Evolutionary conservation across 2,797 vertebrate genomes (phyloP), one percentile per base, ranked within the genome.

Genomic region (Sebastes vulpes): DNA sequence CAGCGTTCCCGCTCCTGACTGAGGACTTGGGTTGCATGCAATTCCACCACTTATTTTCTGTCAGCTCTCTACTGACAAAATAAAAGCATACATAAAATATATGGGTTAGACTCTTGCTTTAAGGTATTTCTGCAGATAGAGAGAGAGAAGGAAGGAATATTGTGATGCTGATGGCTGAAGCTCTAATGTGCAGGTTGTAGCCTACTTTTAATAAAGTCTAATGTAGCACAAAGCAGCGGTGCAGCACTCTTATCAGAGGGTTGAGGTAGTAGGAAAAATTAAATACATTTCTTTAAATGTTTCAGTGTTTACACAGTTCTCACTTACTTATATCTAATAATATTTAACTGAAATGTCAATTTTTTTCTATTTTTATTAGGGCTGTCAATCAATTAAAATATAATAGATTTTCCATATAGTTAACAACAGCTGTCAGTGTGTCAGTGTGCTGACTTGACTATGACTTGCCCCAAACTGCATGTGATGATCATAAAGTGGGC

Each of bases 141-240:
- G 42, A 46, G 42, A 46, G 18, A 48, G 18, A 48, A 65, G 2
- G 9, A n/a, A 35, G 23, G 18, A 65, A 61, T 57, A 71, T 69
- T 72, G 10, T 38, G 16, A 67, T 56, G 65, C 53, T 75, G 21
- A 54, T 69, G 32, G 7, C 76, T 29, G 29, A 29, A 35, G 61
- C 28, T 8, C 25, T 65, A 18, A 57, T 63, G 46, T 52, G 35
- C 38, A 23, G 23, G 58, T 61, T 73, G 56, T 11, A 80, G 52
- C 25, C 23, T 20, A 56, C 23, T 25, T 75, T 68, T 82, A 71
- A 52, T 73, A 48, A 70, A 32, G 61, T 53, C 23, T 46, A 85
- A 69, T 38, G 4, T 23, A 1, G 26, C 20, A 14, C 1, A 3
- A 61, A 35, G 21, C 31, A 61, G 20, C 31, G 11, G 31, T 35